Percentiles rank a stretch among this genome's conserved stretches.
Evolutionary conservation across 2,797 vertebrate species (phyloP).

Genomic region (Chelon labrosus): DNA sequence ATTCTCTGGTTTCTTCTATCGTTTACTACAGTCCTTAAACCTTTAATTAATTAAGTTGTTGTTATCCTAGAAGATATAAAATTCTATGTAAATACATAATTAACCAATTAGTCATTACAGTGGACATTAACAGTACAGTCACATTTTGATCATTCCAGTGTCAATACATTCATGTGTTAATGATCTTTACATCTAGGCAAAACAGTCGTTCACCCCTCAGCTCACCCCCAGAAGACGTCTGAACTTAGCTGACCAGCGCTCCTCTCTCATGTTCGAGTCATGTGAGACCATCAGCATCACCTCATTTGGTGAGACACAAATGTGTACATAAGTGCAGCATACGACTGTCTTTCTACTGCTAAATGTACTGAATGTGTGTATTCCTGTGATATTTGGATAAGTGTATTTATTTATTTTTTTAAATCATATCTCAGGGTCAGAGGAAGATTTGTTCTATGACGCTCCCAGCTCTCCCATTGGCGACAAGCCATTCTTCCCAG

Average conservation of each 20-base stretch:
- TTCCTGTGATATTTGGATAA: neutral
- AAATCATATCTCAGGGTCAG: slow-evolving; percentile 86
- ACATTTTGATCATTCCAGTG: slow-evolving; percentile 1
- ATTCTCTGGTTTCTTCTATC: neutral
- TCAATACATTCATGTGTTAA: neutral
- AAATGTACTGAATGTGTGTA: neutral
- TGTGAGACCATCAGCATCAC: slow-evolving; percentile 86
- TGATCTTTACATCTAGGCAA: slow-evolving; percentile 67
- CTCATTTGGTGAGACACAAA: slow-evolving; percentile 73
- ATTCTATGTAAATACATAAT: too few relatives aligned
- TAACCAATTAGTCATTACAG: neutral
- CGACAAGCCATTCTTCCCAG: slow-evolving; percentile 86
- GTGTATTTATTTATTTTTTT: slow-evolving; percentile 12
- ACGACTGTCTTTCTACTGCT: neutral
- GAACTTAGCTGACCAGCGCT: slow-evolving; percentile 85
- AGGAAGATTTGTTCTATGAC: slow-evolving; percentile 96
- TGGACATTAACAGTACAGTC: neutral
- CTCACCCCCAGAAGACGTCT: slow-evolving; percentile 84
- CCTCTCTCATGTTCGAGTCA: slow-evolving; percentile 88
- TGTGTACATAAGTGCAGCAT: neutral
- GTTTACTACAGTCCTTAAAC: neutral
- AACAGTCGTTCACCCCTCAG: slow-evolving; percentile 81
- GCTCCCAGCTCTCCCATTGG: slow-evolving; percentile 92
- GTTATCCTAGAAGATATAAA: neutral
- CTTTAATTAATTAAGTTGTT: neutral